Conservation (phyloP, 2,888 invertebrate species). For the Amiota communis region DNA sequence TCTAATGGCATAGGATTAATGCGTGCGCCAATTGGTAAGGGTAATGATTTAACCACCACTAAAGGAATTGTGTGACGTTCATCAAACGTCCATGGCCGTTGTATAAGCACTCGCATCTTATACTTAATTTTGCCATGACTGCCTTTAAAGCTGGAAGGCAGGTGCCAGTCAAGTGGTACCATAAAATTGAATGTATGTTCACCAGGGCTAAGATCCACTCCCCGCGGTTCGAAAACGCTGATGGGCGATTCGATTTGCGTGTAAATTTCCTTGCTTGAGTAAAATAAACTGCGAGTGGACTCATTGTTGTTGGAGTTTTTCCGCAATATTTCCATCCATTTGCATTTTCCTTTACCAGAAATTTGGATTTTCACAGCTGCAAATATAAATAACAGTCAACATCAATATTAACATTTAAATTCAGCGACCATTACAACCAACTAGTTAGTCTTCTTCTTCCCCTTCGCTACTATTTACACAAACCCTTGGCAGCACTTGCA, state of each 20-base stretch:
- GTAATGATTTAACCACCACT: slow-evolving; percentile 67
- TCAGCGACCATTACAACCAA: too few relatives aligned
- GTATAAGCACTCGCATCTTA: slow-evolving; percentile 70
- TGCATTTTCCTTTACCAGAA: slow-evolving; percentile 72
- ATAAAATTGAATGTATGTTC: slow-evolving; percentile 68
- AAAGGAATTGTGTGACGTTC: slow-evolving; percentile 70
- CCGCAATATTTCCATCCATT: slow-evolving; percentile 71
- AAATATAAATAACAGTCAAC: slow-evolving; percentile 21
- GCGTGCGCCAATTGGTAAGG: slow-evolving; percentile 56
- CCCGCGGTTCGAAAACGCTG: slow-evolving; percentile 69
- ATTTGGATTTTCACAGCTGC: slow-evolving; percentile 71
- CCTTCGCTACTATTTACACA: too few relatives aligned
- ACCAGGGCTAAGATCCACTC: slow-evolving; percentile 68
- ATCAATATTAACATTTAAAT: not conserved
- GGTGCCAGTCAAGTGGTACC: slow-evolving; percentile 62
- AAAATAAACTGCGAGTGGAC: slow-evolving; percentile 68
- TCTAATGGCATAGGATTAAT: slow-evolving; percentile 60
- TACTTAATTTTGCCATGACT: slow-evolving; percentile 72
- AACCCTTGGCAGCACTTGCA: too few relatives aligned
- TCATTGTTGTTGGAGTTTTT: slow-evolving; percentile 68
- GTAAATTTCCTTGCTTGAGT: slow-evolving; percentile 71
- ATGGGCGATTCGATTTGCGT: slow-evolving; percentile 67
- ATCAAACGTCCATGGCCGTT: slow-evolving; percentile 72
- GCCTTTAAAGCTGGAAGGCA: slow-evolving; percentile 71
- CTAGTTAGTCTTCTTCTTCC: too few relatives aligned